These are phyloP conservation scores for Cephonodes hylas DNA, from an alignment of 2,888 invertebrate genomes.

Conservation along the genomic window DNA sequence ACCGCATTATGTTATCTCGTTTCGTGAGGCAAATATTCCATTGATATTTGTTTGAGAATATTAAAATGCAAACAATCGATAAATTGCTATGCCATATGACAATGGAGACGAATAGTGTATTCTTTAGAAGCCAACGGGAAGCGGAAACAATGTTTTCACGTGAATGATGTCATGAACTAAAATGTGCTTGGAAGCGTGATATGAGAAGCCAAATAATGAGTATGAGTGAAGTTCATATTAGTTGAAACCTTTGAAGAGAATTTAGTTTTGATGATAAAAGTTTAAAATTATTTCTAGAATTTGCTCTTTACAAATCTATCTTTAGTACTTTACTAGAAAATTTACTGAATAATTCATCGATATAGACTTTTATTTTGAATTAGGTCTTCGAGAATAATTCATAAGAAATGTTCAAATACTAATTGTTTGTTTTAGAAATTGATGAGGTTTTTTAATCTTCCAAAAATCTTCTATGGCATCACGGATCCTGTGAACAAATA, in stretches of 20 bases:
- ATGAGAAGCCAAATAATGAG: background rate
- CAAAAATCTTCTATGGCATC: constrained; percentile 20
- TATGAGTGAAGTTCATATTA: background rate
- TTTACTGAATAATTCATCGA: background rate
- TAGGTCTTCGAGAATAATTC: background rate
- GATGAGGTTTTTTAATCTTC: background rate
- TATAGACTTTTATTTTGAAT: background rate
- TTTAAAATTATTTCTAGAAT: background rate
- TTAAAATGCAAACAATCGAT: background rate
- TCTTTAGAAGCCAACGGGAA: background rate
- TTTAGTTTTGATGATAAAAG: background rate
- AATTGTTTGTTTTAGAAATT: background rate
- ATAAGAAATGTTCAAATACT: background rate
- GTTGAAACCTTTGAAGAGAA: background rate
- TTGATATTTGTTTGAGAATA: background rate
- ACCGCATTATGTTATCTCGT: constrained; percentile 1
- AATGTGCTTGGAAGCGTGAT: background rate
- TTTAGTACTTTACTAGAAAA: background rate
- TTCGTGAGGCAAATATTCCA: background rate
- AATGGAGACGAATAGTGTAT: background rate
- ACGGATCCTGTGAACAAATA: constrained; percentile 58
- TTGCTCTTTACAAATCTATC: background rate
- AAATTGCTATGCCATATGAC: background rate
- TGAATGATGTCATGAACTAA: constrained; percentile 1
- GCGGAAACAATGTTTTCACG: background rate